Evolutionary conservation across 2,113 vertebrate genomes (phyloP).

Genomic region (Mustela lutreola): DNA sequence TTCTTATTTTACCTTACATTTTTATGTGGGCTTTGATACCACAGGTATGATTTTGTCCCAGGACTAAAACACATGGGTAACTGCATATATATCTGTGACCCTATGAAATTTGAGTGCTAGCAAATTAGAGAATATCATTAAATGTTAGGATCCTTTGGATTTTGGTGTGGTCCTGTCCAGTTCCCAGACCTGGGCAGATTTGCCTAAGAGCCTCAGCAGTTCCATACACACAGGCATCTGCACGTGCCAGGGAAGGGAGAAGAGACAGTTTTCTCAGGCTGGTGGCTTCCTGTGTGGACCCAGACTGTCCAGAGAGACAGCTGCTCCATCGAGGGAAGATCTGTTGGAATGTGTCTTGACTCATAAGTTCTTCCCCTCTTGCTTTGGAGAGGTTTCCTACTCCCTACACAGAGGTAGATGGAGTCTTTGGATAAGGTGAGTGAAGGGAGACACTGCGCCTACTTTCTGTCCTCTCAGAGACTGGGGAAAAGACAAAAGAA

Average conservation of each 20-base stretch:
- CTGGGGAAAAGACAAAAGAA: neutral
- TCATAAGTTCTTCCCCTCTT: neutral
- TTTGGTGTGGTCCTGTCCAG: neutral
- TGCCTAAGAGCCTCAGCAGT: neutral
- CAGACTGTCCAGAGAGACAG: neutral
- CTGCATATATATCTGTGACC: neutral
- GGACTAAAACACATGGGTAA: neutral
- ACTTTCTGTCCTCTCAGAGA: neutral
- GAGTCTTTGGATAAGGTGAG: neutral
- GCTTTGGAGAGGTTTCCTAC: neutral
- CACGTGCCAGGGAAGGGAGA: neutral
- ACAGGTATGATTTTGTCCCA: neutral
- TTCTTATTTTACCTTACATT: neutral
- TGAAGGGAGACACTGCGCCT: neutral
- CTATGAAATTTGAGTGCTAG: neutral
- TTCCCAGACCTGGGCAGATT: neutral
- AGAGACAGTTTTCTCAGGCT: neutral
- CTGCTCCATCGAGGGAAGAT: neutral
- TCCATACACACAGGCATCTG: neutral
- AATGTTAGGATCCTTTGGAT: neutral
- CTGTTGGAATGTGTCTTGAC: neutral
- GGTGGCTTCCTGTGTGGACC: neutral
- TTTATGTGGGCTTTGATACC: neutral
- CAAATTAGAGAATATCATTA: neutral
- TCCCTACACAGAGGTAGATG: neutral